Base-by-base conservation (phyloP, 2,113 vertebrate species). In the Clarias batrachus region DNA sequence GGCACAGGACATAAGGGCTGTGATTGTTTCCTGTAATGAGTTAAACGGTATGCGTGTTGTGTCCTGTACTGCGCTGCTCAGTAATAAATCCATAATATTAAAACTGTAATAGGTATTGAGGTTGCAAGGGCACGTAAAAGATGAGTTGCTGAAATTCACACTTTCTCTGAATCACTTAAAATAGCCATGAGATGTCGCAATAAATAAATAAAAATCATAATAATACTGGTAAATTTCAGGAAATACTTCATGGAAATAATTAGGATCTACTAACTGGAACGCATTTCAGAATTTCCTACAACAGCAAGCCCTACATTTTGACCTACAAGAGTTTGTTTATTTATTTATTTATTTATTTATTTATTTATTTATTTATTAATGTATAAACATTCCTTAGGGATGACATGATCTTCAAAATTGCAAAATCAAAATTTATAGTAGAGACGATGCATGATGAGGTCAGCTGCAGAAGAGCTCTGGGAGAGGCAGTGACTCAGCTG, bases 401-500 rank as follows among this genome's bases (percentile, higher is more conserved):
- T 6, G 3, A 60, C 1, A 57, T 54, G 71, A 33, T 77, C n/a
- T 16, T 56, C 25, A 41, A 59, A 57, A 73, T 68, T 73, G 52
- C 27, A 25, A 63, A 63, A 81, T 63, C 68, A 48, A 7, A 48
- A 48, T 3, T 71, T 56, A 33, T 59, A 37, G 10, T 16, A 41
- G 30, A 52, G 60, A 41, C 73, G 65, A 48, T 81, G 66, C n/a
- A 30, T 19, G 78, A 86, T 86, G 37, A 81, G 54, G 63, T 81
- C 65, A 86, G 30, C 62, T 57, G n/a, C 54, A 30, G 78, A 70
- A 52, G 33, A 70, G 23, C 60, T 54, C 63, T 21, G 23, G 63
- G 23, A 30, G 77, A 86, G 54, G 68, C 52, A 25, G 9, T 86
- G 85, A 79, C 77, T 86, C 85, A 81, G 65, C 85, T 81, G 33